Evolutionary conservation across 2,797 vertebrate species (phyloP), one percentile per base, ranked within the genome.

Genomic region (Epinephelus coioides): DNA sequence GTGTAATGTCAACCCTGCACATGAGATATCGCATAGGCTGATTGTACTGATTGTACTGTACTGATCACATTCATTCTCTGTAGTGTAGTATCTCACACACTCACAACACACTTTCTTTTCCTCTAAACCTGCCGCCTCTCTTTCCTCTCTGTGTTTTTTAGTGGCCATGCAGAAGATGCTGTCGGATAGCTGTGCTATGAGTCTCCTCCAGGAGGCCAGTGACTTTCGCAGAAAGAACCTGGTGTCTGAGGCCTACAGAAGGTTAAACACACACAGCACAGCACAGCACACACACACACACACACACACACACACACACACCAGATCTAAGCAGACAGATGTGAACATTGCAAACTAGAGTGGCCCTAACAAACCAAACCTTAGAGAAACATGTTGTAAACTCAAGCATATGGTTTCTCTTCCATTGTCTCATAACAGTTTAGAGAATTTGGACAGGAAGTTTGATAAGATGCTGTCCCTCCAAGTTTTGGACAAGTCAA

Each of bases 141-240:
- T 11, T 40, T 7, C 3, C 19, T 53, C 13, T 73, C 4, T 77
- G 1, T 79, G 3, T 82, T 53, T 73, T 56, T 12, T 81, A 99
- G 98, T 92, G 46, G 98, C 98, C 82, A 99, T 99, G 98, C 97
- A 98, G 87, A 97, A 97, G 91, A 97, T 98, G 98, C 90, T 99
- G 84, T 94, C 96, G 0, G 97, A 99, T 87, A 95, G 93, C 91
- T 97, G 86, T 72, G 93, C 96, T 27, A 95, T 96, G 94, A 96
- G 90, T 38, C 86, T 98, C 25, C 78, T 99, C 13, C 97, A 98
- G 85, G 90, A 95, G 85, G 95, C 95, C 68, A 97, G 92, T 0
- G 97, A 98, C 82, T 94, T 90, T 5, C 97, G 96, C 75, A 95
- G 97, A 81, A 95, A 93, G 86, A 96, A 89, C 81, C 89, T 99